Percentiles rank a stretch among this genome's conserved stretches.
Evolutionary conservation across 2,113 vertebrate genomes (phyloP).

Genomic region (Ibidorhyncha struthersii): DNA sequence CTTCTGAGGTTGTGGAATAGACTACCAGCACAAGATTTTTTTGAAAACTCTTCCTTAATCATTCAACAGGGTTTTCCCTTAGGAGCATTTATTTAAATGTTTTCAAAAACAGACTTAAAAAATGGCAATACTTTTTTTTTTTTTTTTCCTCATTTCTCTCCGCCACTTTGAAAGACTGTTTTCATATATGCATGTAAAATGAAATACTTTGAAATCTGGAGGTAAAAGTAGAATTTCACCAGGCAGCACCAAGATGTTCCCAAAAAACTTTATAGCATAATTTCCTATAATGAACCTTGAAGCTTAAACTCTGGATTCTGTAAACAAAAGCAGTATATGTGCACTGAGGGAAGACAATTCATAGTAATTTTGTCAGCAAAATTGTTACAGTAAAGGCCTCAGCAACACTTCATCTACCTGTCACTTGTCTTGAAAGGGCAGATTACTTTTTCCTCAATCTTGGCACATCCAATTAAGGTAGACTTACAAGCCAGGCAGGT

Average conservation of each 20-base stretch:
- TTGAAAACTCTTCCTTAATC: neutral
- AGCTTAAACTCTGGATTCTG: neutral
- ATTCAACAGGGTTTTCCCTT: neutral
- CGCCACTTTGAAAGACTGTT: neutral
- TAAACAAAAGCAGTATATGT: constrained; percentile 43
- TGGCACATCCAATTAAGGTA: constrained; percentile 81
- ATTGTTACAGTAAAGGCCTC: constrained; percentile 71
- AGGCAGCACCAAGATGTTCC: neutral
- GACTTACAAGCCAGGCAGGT: constrained; percentile 77
- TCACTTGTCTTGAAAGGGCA: constrained; percentile 77
- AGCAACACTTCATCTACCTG: constrained; percentile 77
- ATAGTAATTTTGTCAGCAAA: constrained; percentile 77
- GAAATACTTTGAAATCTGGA: neutral
- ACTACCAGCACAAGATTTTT: neutral
- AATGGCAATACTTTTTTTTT: neutral
- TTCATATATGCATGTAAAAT: neutral
- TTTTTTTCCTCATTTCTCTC: neutral
- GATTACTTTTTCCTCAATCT: constrained; percentile 78
- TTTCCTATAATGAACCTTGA: constrained; percentile 28
- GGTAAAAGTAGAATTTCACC: neutral
- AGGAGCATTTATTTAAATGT: neutral
- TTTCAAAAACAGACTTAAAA: neutral
- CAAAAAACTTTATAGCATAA: neutral
- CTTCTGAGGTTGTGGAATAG: neutral
- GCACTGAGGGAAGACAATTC: constrained; percentile 67